phyloP scores from a whole-genome alignment of 2,888 invertebrate species.

The Drosophila mulleri region DNA sequence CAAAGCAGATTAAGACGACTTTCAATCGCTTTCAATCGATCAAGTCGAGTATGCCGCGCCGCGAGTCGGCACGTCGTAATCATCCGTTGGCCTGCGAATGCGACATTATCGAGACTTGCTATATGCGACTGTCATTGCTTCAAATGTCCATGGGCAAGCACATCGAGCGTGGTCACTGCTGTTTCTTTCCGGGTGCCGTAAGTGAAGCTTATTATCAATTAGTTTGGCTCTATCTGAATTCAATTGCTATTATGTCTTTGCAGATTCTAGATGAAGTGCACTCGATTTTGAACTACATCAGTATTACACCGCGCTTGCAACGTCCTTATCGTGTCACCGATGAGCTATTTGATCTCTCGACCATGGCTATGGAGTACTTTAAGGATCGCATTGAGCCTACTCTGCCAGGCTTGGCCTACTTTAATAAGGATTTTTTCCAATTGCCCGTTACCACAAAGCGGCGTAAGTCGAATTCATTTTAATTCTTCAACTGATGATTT shows the following conservation, averaged over 20 bases:
- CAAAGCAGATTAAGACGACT: conserved; percentile 93
- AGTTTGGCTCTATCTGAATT: neutral
- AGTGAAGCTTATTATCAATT: conserved; percentile 65
- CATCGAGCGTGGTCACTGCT: conserved; percentile 96
- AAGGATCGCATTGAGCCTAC: conserved; percentile 96
- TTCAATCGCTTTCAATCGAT: conserved; percentile 93
- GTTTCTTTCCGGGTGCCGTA: conserved; percentile 97
- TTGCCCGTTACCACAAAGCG: conserved; percentile 83
- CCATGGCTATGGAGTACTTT: conserved; percentile 99
- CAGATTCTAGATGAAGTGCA: conserved; percentile 96
- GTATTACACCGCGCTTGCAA: conserved; percentile 92
- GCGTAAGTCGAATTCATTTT: conserved; percentile 61
- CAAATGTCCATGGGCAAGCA: conserved; percentile 98
- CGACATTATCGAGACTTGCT: conserved; percentile 96
- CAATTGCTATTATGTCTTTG: conserved; percentile 6
- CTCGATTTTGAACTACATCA: conserved; percentile 93
- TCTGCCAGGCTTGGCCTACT: conserved; percentile 94
- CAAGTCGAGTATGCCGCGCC: conserved; percentile 95
- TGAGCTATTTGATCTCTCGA: conserved; percentile 96
- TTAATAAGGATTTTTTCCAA: conserved; percentile 93
- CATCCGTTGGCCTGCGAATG: conserved; percentile 96
- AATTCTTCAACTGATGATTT: neutral
- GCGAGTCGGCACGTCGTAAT: conserved; percentile 94
- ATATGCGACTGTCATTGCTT: conserved; percentile 95
- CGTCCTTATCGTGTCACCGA: conserved; percentile 97